Evolutionary conservation across 92 coral and sea anemone species (phyloP).

Genomic region (Blastomussa wellsi): DNA sequence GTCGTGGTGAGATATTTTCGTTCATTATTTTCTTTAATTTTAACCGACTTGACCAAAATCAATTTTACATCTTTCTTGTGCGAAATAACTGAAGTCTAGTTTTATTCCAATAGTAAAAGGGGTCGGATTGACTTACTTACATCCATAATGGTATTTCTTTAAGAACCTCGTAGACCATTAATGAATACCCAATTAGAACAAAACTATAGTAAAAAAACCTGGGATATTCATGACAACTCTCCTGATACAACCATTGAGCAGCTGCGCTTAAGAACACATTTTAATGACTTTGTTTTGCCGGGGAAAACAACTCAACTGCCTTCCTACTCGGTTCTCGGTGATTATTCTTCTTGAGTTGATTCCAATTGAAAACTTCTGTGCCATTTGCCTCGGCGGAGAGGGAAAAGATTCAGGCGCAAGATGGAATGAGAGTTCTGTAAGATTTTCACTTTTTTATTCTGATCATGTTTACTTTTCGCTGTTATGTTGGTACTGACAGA

Average conservation of each 20-base stretch:
- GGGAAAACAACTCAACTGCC: background rate
- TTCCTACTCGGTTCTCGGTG: background rate
- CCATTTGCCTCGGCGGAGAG: background rate
- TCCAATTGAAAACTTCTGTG: background rate
- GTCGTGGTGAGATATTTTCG: background rate
- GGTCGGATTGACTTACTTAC: background rate
- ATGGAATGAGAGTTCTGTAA: background rate
- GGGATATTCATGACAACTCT: background rate
- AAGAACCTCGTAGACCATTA: background rate
- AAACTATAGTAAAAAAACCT: background rate
- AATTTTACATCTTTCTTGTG: background rate
- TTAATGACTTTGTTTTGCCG: background rate
- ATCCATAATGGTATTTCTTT: background rate
- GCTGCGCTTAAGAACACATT: background rate
- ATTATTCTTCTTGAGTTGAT: background rate
- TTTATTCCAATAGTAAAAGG: background rate
- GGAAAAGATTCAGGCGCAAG: background rate
- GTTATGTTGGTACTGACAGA: too few species aligned
- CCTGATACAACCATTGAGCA: background rate
- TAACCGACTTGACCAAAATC: background rate
- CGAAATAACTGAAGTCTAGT: background rate
- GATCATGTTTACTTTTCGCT: background rate
- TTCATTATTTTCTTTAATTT: background rate
- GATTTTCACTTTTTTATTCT: background rate
- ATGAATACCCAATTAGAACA: background rate